Conservation (phyloP, 2,888 invertebrate genomes). For the Reticulitermes lucifugus region DNA sequence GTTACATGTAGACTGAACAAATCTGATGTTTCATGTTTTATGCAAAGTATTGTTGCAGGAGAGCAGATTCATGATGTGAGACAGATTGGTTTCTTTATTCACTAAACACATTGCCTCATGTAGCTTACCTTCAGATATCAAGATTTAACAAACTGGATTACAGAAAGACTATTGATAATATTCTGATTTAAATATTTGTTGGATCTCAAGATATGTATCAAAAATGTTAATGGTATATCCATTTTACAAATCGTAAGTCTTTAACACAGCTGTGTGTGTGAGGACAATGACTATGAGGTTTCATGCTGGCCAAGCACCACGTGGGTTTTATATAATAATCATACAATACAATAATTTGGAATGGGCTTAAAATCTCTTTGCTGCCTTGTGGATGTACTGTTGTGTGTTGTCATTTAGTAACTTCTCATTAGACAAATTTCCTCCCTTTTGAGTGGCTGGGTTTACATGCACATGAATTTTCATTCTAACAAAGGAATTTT, state of each 20-base stretch:
- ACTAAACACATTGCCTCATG: neutral
- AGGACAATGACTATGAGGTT: neutral
- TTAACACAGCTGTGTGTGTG: constrained; percentile 1
- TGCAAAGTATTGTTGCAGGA: too few species aligned
- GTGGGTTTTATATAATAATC: neutral
- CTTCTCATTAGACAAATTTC: neutral
- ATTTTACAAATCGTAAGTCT: constrained; percentile 4
- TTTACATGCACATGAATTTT: neutral
- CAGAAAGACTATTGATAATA: neutral
- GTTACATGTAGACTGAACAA: too few species aligned
- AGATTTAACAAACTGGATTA: constrained; percentile 6
- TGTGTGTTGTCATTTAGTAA: neutral
- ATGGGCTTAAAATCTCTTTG: neutral
- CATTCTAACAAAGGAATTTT: neutral
- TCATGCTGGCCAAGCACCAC: neutral
- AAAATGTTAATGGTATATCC: neutral
- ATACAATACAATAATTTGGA: constrained; percentile 3
- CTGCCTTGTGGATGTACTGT: constrained; percentile 12
- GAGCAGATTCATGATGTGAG: too few species aligned
- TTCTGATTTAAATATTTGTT: constrained; percentile 9
- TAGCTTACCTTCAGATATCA: neutral
- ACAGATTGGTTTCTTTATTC: neutral
- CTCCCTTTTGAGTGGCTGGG: neutral
- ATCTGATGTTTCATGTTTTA: too few species aligned
- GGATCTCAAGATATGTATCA: constrained; percentile 6